Conservation (phyloP, 2,888 invertebrate species). For the Timandra comae region DNA sequence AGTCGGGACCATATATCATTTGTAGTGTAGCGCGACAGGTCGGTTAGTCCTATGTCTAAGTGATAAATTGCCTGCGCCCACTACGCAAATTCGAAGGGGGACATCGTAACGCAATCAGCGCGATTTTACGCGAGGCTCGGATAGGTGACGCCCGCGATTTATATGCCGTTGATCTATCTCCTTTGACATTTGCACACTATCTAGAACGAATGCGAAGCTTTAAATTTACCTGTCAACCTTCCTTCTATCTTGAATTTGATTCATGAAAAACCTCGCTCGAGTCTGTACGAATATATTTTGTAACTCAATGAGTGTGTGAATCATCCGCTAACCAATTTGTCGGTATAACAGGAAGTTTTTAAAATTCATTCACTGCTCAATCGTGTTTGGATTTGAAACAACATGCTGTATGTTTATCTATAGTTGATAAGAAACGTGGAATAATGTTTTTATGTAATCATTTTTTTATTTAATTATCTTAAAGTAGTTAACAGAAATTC, state of each 20-base stretch:
- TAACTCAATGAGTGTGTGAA: no score
- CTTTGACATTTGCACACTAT: slow-evolving; percentile 26
- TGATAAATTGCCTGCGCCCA: slow-evolving; percentile 69
- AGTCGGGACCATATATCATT: slow-evolving; percentile 51
- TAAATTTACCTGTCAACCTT: not conserved
- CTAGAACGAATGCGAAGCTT: slow-evolving; percentile 4
- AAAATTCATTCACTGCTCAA: no score
- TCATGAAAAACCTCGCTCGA: no score
- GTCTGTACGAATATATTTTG: no score
- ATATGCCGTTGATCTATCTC: slow-evolving; percentile 31
- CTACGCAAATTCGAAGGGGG: slow-evolving; percentile 71
- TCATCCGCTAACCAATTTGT: not conserved
- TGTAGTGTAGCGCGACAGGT: slow-evolving; percentile 42
- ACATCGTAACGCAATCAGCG: slow-evolving; percentile 63
- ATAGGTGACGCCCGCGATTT: slow-evolving; percentile 57
- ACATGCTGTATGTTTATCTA: no score
- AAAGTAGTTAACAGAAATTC: no score
- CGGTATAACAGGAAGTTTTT: not conserved
- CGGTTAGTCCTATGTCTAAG: slow-evolving; percentile 68
- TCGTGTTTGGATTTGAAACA: no score
- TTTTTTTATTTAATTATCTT: no score
- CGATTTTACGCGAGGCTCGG: slow-evolving; percentile 61
- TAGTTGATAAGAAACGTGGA: no score
- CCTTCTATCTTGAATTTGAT: not conserved
- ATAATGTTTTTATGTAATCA: no score